Evolutionary conservation across 53 echinoderm and acorn worm species (phyloP).

Genomic region (Luidia sarsii): DNA sequence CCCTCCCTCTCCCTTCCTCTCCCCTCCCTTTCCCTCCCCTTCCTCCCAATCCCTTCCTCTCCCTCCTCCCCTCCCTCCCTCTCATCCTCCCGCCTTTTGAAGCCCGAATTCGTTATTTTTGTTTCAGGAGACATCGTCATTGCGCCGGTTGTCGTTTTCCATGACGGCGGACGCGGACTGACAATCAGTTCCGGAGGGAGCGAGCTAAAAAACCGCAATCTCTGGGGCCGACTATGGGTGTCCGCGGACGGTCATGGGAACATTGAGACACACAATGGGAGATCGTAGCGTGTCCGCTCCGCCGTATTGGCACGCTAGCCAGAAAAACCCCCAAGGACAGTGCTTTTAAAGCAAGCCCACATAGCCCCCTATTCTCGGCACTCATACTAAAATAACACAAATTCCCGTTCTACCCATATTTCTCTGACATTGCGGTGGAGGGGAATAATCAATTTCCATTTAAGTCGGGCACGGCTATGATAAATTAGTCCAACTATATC

Average conservation of each 20-base stretch:
- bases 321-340: constrained; percentile 1
- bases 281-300: not conserved
- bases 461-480: too few species aligned
- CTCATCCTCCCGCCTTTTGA: too few species aligned
- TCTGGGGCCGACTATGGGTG: not conserved
- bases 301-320: not conserved
- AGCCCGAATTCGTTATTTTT: not conserved
- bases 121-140: constrained; percentile 28
- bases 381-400: not conserved
- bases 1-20: too few species aligned
- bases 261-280: constrained; percentile 22
- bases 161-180: not conserved
- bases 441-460: too few species aligned
- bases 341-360: not conserved
- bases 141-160: constrained; percentile 12
- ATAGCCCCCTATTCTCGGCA: not conserved
- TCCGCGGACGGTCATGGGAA: constrained; percentile 41
- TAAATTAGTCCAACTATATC: too few species aligned
- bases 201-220: constrained; percentile 43
- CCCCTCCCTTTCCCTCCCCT: too few species aligned
- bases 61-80: too few species aligned
- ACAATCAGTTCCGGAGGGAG: constrained; percentile 37
- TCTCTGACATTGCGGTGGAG: too few species aligned
- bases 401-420: too few species aligned
- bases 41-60: too few species aligned